Evolutionary conservation across 2,113 vertebrate species (phyloP), one percentile per base, ranked within the genome.

Genomic region (Charadrius vociferus): DNA sequence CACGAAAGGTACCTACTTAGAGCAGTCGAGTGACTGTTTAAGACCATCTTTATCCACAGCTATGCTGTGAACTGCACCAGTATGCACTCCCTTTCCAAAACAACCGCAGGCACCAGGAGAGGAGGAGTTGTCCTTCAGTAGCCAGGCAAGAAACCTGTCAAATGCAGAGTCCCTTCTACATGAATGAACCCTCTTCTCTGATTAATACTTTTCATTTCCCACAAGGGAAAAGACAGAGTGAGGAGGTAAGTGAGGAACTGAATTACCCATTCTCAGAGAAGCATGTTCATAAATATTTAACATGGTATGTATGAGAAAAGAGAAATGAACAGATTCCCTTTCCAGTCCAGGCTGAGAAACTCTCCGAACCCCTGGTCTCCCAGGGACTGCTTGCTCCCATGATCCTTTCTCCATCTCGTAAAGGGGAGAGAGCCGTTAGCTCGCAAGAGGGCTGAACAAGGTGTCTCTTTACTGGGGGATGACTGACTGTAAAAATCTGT

Each of bases 221-320:
- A 56, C 49, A 79, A 68, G 91, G 78, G 95, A 95, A 89, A 75
- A 75, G 75, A 49, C 34, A 50, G 81, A 81, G 23, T 23, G 72
- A 70, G 49, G 78, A 68, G 61, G 56, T 66, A 83, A 78, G 56
- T 52, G 66, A 90, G 86, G 73, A 43, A 36, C 68, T 85, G 81
- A 79, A 95, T 56, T 53, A 85, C 39, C 30, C 84, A 63, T 95
- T 94, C 84, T 81, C 72, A 75, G 86, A 87, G 83, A 75, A 84
- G 67, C 74, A 68, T 5, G 37, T 53, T 75, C 92, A 86, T 91
- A 91, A 95, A 95, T 95, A 96, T 91, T 96, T 97, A 94, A 95
- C 32, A 26, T 34, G 67, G 19, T 79, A 85, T 2, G 4, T 82
- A 94, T 62, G 62, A 95, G 93, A 74, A 83, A 61, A 91, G 73